These are phyloP conservation scores for Odontothrips loti DNA, from an alignment of 2,888 invertebrate genomes.

Conservation along the genomic window DNA sequence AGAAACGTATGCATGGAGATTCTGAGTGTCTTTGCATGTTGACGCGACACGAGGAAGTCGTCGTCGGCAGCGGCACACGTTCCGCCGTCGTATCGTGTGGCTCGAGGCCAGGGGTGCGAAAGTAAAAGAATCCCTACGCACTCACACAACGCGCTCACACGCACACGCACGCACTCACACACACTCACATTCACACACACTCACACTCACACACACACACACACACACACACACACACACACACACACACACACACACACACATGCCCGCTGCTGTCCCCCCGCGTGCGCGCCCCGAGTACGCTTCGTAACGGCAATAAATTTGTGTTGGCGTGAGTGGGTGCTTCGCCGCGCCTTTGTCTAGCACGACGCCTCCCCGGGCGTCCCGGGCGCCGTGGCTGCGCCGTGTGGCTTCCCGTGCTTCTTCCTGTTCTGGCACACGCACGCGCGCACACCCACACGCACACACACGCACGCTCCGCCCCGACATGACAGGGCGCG, in stretches of 20 bases:
- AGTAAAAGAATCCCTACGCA: background rate
- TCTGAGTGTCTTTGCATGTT: constrained; percentile 26
- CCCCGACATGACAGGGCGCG: too few species aligned
- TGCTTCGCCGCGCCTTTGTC: background rate
- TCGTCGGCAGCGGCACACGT: background rate
- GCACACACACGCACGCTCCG: too few species aligned
- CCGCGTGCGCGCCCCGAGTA: background rate
- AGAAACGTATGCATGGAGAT: background rate
- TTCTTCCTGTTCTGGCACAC: too few species aligned
- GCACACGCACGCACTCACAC: too few species aligned
- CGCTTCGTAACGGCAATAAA: constrained; percentile 9
- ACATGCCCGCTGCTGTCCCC: background rate
- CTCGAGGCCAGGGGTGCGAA: background rate
- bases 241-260: constrained; percentile 1
- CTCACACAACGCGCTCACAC: too few species aligned
- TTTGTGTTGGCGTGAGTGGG: constrained; percentile 15
- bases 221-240: too few species aligned
- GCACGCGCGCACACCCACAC: too few species aligned
- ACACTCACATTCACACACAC: too few species aligned
- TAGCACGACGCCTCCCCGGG: background rate
- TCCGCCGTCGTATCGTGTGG: background rate
- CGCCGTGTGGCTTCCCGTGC: too few species aligned
- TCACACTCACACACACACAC: too few species aligned
- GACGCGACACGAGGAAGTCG: constrained; percentile 18
- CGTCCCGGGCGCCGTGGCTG: too few species aligned